These are phyloP conservation scores for Trididemnum clinides DNA, from an alignment of 23 tunicate species.

Conservation along the genomic window DNA sequence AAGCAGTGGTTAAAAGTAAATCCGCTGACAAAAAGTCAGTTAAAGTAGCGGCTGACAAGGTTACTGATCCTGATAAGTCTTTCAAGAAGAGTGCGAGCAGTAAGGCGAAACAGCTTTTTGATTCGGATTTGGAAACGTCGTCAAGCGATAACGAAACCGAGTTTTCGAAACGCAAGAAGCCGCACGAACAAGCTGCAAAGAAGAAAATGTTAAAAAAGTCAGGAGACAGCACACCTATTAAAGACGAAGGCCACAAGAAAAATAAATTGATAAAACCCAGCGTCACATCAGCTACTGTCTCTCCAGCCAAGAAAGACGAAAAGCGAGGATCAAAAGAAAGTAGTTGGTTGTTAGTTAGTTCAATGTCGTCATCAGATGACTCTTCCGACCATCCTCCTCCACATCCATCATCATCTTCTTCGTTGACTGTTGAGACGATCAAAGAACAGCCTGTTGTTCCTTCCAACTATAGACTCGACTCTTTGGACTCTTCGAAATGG, in stretches of 20 bases:
- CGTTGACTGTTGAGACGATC: constrained; percentile 69
- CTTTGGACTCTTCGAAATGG: neutral
- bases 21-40: neutral
- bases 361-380: constrained; percentile 34
- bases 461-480: constrained; percentile 21
- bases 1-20: neutral
- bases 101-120: neutral
- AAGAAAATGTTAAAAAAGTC: neutral
- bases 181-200: neutral
- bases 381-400: constrained; percentile 57
- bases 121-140: neutral
- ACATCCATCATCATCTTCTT: constrained; percentile 47
- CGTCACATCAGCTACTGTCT: too few relatives aligned
- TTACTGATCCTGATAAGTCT: neutral
- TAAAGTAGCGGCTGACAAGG: neutral
- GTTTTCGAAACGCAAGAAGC: neutral
- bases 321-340: neutral
- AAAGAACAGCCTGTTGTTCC: constrained; percentile 58
- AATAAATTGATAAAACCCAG: neutral
- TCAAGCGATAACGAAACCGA: neutral
- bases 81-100: neutral
- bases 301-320: neutral
- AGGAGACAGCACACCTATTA: neutral
- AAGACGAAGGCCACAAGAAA: neutral
- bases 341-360: neutral